Conservation (phyloP, 2,888 invertebrate genomes). For the Epirrhoe tristata region DNA sequence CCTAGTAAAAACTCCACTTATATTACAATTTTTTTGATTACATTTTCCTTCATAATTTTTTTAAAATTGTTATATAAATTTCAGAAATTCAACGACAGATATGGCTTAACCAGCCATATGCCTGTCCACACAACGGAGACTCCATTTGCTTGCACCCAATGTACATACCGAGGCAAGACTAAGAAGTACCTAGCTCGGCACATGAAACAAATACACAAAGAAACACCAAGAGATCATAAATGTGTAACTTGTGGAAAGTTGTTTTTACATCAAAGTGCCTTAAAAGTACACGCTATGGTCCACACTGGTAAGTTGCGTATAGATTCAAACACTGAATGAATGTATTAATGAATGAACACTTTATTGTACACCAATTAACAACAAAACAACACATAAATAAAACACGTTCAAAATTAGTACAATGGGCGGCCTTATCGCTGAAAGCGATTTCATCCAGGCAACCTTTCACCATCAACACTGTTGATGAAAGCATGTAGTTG, state of each 20-base stretch:
- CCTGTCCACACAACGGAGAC: constrained; percentile 48
- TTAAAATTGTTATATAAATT: not conserved
- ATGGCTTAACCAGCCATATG: constrained; percentile 46
- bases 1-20: too few relatives aligned
- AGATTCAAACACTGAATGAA: too few relatives aligned
- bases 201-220: constrained; percentile 47
- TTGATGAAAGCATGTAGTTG: too few relatives aligned
- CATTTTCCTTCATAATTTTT: too few relatives aligned
- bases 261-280: constrained; percentile 52
- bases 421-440: too few relatives aligned
- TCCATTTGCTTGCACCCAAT: constrained; percentile 55
- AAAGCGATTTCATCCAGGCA: too few relatives aligned
- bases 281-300: constrained; percentile 56
- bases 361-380: too few relatives aligned
- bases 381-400: too few relatives aligned
- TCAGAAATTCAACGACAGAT: constrained; percentile 52
- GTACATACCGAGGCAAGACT: constrained; percentile 56
- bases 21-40: too few relatives aligned
- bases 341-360: too few relatives aligned
- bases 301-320: constrained; percentile 57
- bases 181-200: constrained; percentile 60
- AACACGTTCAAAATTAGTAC: too few relatives aligned
- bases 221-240: constrained; percentile 38
- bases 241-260: constrained; percentile 59
- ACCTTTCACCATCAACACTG: too few relatives aligned